Percentiles rank a stretch among this genome's conserved stretches.
Evolutionary conservation across 2,797 vertebrate species (phyloP).

Genomic region (Dicrostonyx torquatus): DNA sequence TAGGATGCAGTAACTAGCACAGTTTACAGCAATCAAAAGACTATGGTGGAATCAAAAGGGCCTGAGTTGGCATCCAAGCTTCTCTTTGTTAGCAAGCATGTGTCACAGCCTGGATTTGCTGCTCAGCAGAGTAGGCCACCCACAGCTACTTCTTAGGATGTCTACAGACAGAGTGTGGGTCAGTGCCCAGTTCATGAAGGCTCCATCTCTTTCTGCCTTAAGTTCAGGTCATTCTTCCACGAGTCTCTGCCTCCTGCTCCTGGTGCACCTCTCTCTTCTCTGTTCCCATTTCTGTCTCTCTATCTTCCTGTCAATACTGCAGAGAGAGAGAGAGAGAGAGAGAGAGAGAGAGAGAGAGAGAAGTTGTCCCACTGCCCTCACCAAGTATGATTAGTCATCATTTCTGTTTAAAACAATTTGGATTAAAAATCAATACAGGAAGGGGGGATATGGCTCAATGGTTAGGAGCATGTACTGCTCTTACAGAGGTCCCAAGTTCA

Average conservation of each 20-base stretch:
- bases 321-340: not conserved
- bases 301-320: not conserved
- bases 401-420: not conserved
- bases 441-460: not conserved
- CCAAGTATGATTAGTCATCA: not conserved
- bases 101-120: not conserved
- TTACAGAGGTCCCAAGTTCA: not conserved
- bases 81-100: not conserved
- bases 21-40: not conserved
- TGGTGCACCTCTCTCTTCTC: not conserved
- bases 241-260: not conserved
- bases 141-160: not conserved
- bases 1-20: not conserved
- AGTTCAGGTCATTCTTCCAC: not conserved
- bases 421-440: not conserved
- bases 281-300: not conserved
- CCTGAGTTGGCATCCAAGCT: not conserved
- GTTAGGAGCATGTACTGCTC: not conserved
- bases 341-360: not conserved
- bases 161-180: not conserved
- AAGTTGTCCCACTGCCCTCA: not conserved
- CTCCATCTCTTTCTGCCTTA: not conserved
- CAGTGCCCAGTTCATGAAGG: not conserved
- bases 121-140: not conserved
- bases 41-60: not conserved